These are phyloP conservation scores for Oryctolagus cuniculus DNA, from an alignment of 2,113 vertebrate species.

Conservation along the genomic window mOryCun1.1 NC_091438.1:30218001-30218500, in stretches of 20 bases:
- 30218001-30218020: background rate
- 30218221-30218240: too few species aligned
- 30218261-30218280: too few species aligned
- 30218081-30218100: background rate
- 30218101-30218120: background rate
- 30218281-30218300: background rate
- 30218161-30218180: background rate
- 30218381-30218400: background rate
- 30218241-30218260: background rate
- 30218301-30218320: background rate
- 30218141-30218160: background rate
- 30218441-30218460: background rate
- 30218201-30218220: background rate
- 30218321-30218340: background rate
- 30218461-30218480: background rate
- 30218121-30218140: background rate
- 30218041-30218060: background rate
- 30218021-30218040: too few species aligned
- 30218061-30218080: background rate
- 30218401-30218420: background rate
- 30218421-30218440: background rate
- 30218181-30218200: background rate
- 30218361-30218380: background rate
- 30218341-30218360: too few species aligned
- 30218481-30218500: background rate